phyloP scores from a whole-genome alignment of 2,113 vertebrate genomes.

The Cinclus mexicanus region DNA sequence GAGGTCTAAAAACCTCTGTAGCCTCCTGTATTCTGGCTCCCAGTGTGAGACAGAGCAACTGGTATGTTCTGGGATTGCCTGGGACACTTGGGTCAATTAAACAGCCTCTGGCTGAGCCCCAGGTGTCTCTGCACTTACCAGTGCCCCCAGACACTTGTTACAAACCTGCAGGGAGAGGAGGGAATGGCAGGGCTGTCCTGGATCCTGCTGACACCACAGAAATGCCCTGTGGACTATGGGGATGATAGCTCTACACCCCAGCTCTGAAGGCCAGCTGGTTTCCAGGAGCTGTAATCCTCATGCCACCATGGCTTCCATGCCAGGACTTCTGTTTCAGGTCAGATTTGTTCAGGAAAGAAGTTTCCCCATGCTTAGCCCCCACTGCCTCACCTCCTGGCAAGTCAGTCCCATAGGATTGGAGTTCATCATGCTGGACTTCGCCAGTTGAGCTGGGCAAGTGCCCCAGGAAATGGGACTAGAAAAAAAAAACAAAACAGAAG shows the following conservation, averaged over 20 bases:
- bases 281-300: background rate
- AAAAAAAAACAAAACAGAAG: background rate
- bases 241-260: background rate
- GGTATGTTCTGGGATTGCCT: background rate
- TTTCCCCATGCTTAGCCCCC: background rate
- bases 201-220: accelerated
- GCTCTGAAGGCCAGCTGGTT: background rate
- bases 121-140: background rate
- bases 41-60: background rate
- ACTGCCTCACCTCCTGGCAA: background rate
- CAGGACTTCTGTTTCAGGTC: background rate
- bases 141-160: background rate
- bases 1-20: background rate
- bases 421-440: background rate
- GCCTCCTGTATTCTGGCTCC: background rate
- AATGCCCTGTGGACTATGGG: background rate
- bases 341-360: background rate
- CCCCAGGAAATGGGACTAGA: background rate
- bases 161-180: background rate
- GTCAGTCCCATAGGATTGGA: background rate
- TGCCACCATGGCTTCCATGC: background rate
- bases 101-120: background rate
- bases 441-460: background rate
- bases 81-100: background rate
- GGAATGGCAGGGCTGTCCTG: background rate